A percentile compares a stretch with the other conserved stretches of the same genome.
Evolutionary conservation across 2,113 vertebrate genomes (phyloP).

Genomic region (Xenotilapia leptura): DNA sequence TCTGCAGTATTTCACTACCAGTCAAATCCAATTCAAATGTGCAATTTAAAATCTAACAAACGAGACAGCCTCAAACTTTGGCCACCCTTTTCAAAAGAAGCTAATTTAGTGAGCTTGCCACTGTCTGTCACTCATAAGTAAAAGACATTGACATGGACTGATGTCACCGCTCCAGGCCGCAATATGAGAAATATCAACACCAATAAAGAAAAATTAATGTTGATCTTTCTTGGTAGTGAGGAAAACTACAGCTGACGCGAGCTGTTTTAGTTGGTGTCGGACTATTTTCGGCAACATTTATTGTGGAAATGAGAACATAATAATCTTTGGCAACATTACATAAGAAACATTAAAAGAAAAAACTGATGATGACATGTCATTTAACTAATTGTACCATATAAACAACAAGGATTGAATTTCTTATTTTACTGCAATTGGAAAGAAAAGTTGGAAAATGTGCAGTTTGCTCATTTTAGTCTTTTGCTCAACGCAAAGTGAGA

Average conservation of each 20-base stretch:
- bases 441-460: constrained; percentile 2
- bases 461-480: background rate
- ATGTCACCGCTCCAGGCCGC: constrained; percentile 43
- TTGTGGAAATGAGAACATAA: constrained; percentile 49
- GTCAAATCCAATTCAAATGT: background rate
- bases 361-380: background rate
- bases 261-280: constrained; percentile 17
- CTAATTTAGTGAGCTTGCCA: constrained; percentile 4
- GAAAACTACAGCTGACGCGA: constrained; percentile 24
- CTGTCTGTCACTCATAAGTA: constrained; percentile 18
- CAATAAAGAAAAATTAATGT: constrained; percentile 46
- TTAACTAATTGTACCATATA: constrained; percentile 11
- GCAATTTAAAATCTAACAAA: background rate
- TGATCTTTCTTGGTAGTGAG: constrained; percentile 21
- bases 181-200: constrained; percentile 52
- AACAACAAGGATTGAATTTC: background rate
- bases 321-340: background rate
- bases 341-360: constrained; percentile 6
- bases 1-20: background rate
- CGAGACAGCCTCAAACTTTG: background rate
- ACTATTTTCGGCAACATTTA: constrained; percentile 47
- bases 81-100: background rate
- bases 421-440: constrained; percentile 9
- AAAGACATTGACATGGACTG: constrained; percentile 9
- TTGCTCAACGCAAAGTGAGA: background rate